Base-by-base conservation (phyloP, 1,140 invertebrate genomes). In the Drosophila ercepeae region DNA sequence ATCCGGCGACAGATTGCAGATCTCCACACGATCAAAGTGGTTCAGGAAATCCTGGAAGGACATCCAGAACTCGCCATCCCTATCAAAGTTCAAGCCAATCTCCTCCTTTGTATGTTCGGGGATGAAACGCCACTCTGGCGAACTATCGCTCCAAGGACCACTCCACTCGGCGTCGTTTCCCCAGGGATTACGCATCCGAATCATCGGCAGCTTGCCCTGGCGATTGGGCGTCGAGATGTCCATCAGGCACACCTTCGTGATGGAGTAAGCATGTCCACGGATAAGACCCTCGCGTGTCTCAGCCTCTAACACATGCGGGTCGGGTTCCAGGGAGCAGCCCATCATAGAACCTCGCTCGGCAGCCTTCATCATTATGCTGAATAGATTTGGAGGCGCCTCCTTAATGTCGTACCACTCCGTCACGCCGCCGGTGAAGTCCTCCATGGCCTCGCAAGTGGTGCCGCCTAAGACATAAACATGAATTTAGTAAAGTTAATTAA, bases 51-150 rank as follows among this genome's bases (percentile, higher is more conserved):
- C 97, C 75, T 95, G 95, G 86, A 95, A 97, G 0, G 96, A 95
- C 96, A 98, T 98, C 98, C 99, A 99, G 92, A 99, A 99, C 92
- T 99, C 99, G 18, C 99, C 99, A 90, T 99, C 99, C 39, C 96
- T 93, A 75, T 98, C 97, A 82, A 99, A 99, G 0, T 95, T 97
- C 11, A 99, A 92, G 2, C 98, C 98, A 21, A 99, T 92, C 70
- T 96, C 95, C 83, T 97, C 94, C 90, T 98, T 99, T 71, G 98
- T 96, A 0, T 96, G 94, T 11, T 98, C 95, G 0, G 96, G 94
- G 63, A 99, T 98, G 69, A 95, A 97, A 46, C 95, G 94, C 99
- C 99, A 99, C 92, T 99, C 98, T 0, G 95, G 94, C 3, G 96
- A 96, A 71, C 95, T 96, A 91, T 99, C 98, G 91, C 97, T 97